phyloP scores from a whole-genome alignment of 1,140 invertebrate genomes.

The Zaprionus vittiger region DNA sequence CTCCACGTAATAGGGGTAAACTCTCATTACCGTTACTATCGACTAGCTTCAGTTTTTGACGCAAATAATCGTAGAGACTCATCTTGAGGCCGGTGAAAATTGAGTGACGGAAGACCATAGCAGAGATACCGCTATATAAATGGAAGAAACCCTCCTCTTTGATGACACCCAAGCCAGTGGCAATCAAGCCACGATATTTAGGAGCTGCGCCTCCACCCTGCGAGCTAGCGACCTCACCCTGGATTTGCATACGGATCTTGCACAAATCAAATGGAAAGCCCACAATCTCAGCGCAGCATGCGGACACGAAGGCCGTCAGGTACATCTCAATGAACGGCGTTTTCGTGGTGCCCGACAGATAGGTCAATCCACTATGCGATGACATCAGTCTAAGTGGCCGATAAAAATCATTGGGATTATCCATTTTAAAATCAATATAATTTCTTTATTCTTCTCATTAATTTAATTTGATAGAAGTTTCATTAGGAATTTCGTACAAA shows the following conservation, averaged over 20 bases:
- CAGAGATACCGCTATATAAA: constrained; percentile 43
- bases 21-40: constrained; percentile 18
- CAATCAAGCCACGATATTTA: constrained; percentile 15
- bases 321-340: constrained; percentile 40
- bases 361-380: background rate
- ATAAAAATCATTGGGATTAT: background rate
- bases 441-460: too few relatives aligned
- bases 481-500: too few relatives aligned
- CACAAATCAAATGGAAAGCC: constrained; percentile 45
- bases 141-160: constrained; percentile 23
- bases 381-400: background rate
- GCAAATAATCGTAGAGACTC: constrained; percentile 30
- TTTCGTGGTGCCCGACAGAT: constrained; percentile 12
- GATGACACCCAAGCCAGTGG: constrained; percentile 26
- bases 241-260: constrained; percentile 46
- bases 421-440: background rate
- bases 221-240: constrained; percentile 34
- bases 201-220: background rate
- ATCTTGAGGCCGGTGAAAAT: constrained; percentile 47
- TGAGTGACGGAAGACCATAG: constrained; percentile 39
- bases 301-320: constrained; percentile 13
- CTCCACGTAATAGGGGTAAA: constrained; percentile 19
- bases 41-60: background rate
- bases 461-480: too few relatives aligned
- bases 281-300: constrained; percentile 29